phyloP scores from a whole-genome alignment of 2,888 invertebrate genomes.

The Oxystoma pomonae region DNA sequence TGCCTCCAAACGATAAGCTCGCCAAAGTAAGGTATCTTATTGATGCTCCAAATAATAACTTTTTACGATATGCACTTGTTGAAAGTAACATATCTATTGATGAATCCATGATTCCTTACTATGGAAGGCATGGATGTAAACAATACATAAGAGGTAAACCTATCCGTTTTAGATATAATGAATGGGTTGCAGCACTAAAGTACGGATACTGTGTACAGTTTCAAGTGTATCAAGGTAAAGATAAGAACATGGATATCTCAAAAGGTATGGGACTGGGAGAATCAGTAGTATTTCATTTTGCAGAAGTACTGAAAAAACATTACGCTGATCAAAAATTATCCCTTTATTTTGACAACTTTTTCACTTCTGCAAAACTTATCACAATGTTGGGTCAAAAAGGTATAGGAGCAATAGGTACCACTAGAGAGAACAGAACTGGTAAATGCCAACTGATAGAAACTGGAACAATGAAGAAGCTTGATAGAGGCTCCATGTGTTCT shows the following conservation, averaged over 20 bases:
- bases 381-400: no score
- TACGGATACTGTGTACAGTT: no score
- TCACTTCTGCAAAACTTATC: not conserved
- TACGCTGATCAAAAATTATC: not conserved
- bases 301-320: conserved; percentile 2
- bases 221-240: not conserved
- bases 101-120: conserved; percentile 13
- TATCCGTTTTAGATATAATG: conserved; percentile 5
- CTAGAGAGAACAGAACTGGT: conserved; percentile 9
- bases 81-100: conserved; percentile 2
- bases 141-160: conserved; percentile 3
- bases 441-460: conserved; percentile 1
- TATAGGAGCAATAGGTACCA: conserved; percentile 11
- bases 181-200: no score
- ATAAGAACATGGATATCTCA: not conserved
- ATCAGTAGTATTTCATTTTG: conserved; percentile 2
- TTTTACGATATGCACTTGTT: not conserved
- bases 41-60: not conserved
- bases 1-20: not conserved
- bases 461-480: not conserved
- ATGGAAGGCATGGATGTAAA: conserved; percentile 5
- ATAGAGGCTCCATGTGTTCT: conserved; percentile 4
- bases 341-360: conserved; percentile 5
- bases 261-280: conserved; percentile 2
- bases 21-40: no score